These are phyloP conservation scores for Oplegnathus fasciatus DNA, from an alignment of 2,113 vertebrate genomes.

Conservation along the genomic window DNA sequence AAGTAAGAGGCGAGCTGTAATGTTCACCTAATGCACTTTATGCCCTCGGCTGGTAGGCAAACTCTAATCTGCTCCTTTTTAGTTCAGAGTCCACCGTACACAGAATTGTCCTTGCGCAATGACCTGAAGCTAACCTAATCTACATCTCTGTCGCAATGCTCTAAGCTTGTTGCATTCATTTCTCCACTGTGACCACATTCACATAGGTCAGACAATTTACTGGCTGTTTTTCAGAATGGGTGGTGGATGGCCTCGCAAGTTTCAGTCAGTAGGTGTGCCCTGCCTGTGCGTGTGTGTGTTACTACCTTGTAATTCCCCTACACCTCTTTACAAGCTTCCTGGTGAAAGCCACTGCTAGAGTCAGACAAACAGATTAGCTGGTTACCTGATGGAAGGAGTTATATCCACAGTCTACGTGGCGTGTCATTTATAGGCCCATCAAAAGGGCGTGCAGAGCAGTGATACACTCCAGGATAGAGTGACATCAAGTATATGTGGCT, in stretches of 20 bases:
- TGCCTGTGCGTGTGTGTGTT: neutral
- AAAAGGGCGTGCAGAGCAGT: constrained; percentile 13
- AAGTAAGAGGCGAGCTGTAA: constrained; percentile 10
- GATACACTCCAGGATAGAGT: constrained; percentile 44
- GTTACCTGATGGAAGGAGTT: constrained; percentile 8
- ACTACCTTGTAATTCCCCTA: constrained; percentile 16
- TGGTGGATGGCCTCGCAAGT: neutral
- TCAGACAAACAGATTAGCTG: constrained; percentile 16
- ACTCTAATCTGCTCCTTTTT: constrained; percentile 31
- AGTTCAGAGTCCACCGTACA: constrained; percentile 47
- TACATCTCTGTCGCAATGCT: constrained; percentile 31
- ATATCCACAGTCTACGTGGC: neutral
- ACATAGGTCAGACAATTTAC: neutral
- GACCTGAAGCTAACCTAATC: constrained; percentile 33
- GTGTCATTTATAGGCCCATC: constrained; percentile 41
- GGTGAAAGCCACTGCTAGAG: neutral
- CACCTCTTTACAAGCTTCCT: constrained; percentile 17
- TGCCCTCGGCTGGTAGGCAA: constrained; percentile 14
- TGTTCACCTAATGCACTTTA: constrained; percentile 36
- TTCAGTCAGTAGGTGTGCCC: neutral
- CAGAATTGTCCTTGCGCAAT: constrained; percentile 42
- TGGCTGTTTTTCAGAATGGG: neutral
- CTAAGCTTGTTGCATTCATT: constrained; percentile 2
- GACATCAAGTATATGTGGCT: constrained; percentile 55
- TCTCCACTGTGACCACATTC: neutral